A percentile compares a stretch with the other conserved stretches of the same genome.
phyloP scores from a whole-genome alignment of 2,888 invertebrate genomes.

The Macrosiphum euphorbiae region DNA sequence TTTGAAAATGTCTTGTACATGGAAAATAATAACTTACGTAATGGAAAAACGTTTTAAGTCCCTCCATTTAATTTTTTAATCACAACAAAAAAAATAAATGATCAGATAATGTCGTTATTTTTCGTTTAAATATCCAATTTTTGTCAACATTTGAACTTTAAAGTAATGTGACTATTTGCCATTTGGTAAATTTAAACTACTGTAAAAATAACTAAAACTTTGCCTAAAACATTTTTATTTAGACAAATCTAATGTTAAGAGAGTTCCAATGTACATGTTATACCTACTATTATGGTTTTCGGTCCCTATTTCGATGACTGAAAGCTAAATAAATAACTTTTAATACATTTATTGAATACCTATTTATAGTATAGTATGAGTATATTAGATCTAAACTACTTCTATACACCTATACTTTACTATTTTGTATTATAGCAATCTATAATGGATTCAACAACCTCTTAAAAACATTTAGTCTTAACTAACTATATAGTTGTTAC shows the following conservation, averaged over 20 bases:
- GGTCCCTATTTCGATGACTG: not conserved
- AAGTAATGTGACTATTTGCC: no score
- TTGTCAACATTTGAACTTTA: not conserved
- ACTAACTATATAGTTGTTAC: not conserved
- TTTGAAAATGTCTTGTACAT: not conserved
- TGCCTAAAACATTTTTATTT: not conserved
- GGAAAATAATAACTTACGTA: not conserved
- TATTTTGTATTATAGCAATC: not conserved
- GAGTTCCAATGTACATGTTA: not conserved
- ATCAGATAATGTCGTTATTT: not conserved
- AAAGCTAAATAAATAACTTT: not conserved
- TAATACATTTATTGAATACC: not conserved
- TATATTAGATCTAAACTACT: not conserved
- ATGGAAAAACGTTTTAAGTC: not conserved
- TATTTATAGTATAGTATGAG: not conserved
- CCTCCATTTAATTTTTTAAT: not conserved
- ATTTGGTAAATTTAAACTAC: not conserved
- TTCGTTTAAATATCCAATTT: not conserved
- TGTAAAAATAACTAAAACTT: not conserved
- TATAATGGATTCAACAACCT: not conserved
- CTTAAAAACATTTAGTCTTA: not conserved
- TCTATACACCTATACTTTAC: no score
- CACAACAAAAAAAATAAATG: not conserved
- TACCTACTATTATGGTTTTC: not conserved
- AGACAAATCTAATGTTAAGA: not conserved